phyloP scores from a whole-genome alignment of 2,797 vertebrate genomes.

The Phoxinus dragarum region DNA sequence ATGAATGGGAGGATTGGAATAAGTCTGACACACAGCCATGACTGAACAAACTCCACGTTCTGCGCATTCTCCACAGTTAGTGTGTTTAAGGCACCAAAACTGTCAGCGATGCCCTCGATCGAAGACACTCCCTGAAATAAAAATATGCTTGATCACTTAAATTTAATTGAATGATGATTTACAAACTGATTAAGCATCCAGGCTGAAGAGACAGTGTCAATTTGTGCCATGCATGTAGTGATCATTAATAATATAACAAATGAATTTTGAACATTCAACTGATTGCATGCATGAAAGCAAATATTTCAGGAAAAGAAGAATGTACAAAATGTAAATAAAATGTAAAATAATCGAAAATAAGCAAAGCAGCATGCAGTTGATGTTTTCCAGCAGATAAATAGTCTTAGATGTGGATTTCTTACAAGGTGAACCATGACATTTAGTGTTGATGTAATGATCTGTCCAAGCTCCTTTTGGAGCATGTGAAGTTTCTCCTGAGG shows the following conservation, averaged over 20 bases:
- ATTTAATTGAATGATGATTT: neutral
- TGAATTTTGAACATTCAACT: neutral
- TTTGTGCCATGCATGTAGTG: neutral
- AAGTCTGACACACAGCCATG: constrained; percentile 66
- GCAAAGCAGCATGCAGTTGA: neutral
- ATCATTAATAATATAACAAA: neutral
- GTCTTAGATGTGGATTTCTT: constrained; percentile 46
- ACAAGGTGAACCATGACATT: constrained; percentile 62
- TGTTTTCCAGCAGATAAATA: too few relatives aligned
- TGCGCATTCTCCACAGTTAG: constrained; percentile 57
- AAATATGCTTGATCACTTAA: neutral
- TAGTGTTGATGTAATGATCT: constrained; percentile 61
- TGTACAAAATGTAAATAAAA: neutral
- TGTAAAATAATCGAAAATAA: neutral
- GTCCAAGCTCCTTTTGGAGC: constrained; percentile 58
- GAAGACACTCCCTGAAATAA: constrained; percentile 36
- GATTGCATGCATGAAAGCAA: neutral
- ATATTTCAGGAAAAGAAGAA: neutral
- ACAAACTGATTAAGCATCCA: neutral
- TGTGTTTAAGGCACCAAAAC: constrained; percentile 61
- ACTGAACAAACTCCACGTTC: constrained; percentile 58
- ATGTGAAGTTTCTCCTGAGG: constrained; percentile 32
- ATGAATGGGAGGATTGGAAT: constrained; percentile 63
- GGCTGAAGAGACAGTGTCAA: neutral
- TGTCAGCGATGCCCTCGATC: constrained; percentile 41